Conservation (phyloP, 2,888 invertebrate genomes). For the Dicyrtoma fusca region DNA sequence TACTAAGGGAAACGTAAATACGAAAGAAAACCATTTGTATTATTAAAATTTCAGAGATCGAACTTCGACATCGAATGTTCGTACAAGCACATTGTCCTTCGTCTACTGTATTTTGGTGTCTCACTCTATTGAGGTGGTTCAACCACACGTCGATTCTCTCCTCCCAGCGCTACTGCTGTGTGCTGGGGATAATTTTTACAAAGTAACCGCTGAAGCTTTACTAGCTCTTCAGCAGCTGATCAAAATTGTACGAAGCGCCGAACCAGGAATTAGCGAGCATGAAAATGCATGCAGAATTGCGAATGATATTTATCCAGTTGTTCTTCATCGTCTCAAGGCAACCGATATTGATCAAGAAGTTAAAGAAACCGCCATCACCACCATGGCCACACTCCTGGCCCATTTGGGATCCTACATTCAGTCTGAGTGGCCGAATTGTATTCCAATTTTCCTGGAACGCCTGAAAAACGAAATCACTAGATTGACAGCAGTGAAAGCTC, state of each 20-base stretch:
- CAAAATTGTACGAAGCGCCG: conserved; percentile 77
- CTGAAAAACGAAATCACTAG: conserved; percentile 96
- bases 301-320: conserved; percentile 50
- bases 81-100: conserved; percentile 94
- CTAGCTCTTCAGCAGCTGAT: conserved; percentile 91
- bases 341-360: conserved; percentile 99
- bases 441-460: conserved; percentile 94
- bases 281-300: conserved; percentile 45
- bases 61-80: conserved; percentile 94
- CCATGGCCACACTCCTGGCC: conserved; percentile 92
- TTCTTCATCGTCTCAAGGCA: conserved; percentile 68
- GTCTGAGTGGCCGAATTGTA: conserved; percentile 77
- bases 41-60: conserved; percentile 69
- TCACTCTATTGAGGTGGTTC: conserved; percentile 78
- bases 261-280: conserved; percentile 42
- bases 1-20: no score
- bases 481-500: conserved; percentile 91
- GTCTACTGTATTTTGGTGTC: conserved; percentile 80
- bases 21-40: no score
- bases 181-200: conserved; percentile 96
- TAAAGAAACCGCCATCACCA: conserved; percentile 95
- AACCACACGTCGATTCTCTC: conserved; percentile 75
- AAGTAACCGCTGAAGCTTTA: conserved; percentile 96
- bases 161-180: conserved; percentile 84
- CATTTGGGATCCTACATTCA: conserved; percentile 71